phyloP scores from a whole-genome alignment of 53 echinoderm and acorn worm genomes.

The Echinometra lucunter region DNA sequence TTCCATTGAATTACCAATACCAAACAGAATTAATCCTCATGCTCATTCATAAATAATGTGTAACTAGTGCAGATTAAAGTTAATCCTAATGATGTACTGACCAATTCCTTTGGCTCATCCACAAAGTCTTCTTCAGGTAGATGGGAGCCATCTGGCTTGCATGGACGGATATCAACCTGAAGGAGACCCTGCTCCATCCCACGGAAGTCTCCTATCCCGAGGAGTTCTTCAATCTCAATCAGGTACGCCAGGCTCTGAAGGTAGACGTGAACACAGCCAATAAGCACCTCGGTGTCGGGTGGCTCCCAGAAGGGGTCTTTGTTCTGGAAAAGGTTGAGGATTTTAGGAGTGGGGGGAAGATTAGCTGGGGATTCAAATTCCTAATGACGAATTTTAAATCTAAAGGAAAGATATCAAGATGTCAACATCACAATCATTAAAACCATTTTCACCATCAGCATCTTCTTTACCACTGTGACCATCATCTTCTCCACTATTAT shows the following conservation, averaged over 20 bases:
- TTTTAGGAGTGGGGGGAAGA: background rate
- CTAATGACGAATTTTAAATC: no score
- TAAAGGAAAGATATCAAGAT: no score
- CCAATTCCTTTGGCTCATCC: slow-evolving; percentile 92
- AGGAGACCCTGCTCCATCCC: slow-evolving; percentile 94
- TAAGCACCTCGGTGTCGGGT: slow-evolving; percentile 87
- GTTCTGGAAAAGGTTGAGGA: slow-evolving; percentile 71
- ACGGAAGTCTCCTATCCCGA: slow-evolving; percentile 87
- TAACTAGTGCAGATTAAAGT: background rate
- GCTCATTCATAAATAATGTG: no score
- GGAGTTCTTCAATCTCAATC: slow-evolving; percentile 92
- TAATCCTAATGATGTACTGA: slow-evolving; percentile 20
- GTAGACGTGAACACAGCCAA: slow-evolving; percentile 94
- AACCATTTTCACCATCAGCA: background rate
- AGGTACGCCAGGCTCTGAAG: slow-evolving; percentile 94
- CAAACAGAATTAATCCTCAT: background rate
- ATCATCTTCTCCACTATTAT: background rate
- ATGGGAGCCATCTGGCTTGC: slow-evolving; percentile 76
- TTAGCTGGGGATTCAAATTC: background rate
- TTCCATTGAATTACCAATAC: no score
- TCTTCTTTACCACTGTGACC: background rate
- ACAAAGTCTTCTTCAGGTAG: slow-evolving; percentile 95
- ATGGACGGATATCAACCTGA: slow-evolving; percentile 86
- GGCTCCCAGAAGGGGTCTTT: slow-evolving; percentile 99
- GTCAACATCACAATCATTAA: no score